These are phyloP conservation scores for Dermatophagoides farinae DNA, from an alignment of 1,140 invertebrate genomes.

Conservation along the genomic window DNA sequence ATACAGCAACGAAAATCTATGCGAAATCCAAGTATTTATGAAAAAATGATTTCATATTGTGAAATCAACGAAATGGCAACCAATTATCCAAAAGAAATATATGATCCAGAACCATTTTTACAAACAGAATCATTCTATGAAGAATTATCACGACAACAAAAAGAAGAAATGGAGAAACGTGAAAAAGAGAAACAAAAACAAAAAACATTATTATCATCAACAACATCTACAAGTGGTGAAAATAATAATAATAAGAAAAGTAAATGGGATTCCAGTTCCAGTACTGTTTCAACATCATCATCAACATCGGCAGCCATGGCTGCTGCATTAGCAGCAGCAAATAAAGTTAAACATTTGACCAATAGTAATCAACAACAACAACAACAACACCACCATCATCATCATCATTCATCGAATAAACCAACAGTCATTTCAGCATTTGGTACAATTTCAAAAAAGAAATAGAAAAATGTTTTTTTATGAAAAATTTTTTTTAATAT, in stretches of 20 bases:
- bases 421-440: slow-evolving; percentile 61
- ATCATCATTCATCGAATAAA: slow-evolving; percentile 34
- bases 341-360: slow-evolving; percentile 40
- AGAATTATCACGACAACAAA: slow-evolving; percentile 66
- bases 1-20: slow-evolving; percentile 82
- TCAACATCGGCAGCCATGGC: slow-evolving; percentile 25
- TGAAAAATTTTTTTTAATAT: background rate
- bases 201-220: too few relatives aligned
- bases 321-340: slow-evolving; percentile 9
- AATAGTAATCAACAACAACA: slow-evolving; percentile 34
- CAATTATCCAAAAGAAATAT: slow-evolving; percentile 70
- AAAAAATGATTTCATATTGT: slow-evolving; percentile 81
- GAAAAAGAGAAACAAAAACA: slow-evolving; percentile 39
- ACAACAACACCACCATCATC: too few relatives aligned
- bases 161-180: slow-evolving; percentile 70
- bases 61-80: slow-evolving; percentile 84
- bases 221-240: slow-evolving; percentile 27
- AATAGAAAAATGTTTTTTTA: too few relatives aligned
- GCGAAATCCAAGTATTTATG: slow-evolving; percentile 85
- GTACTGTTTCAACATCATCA: background rate
- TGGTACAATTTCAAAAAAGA: slow-evolving; percentile 55
- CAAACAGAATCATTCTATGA: slow-evolving; percentile 80
- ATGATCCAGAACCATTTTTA: slow-evolving; percentile 69
- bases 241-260: slow-evolving; percentile 43
- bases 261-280: slow-evolving; percentile 68